Percentiles rank a stretch among this genome's conserved stretches.
phyloP scores from a whole-genome alignment of 2,113 vertebrate species.

The Epinephelus fuscoguttatus region DNA sequence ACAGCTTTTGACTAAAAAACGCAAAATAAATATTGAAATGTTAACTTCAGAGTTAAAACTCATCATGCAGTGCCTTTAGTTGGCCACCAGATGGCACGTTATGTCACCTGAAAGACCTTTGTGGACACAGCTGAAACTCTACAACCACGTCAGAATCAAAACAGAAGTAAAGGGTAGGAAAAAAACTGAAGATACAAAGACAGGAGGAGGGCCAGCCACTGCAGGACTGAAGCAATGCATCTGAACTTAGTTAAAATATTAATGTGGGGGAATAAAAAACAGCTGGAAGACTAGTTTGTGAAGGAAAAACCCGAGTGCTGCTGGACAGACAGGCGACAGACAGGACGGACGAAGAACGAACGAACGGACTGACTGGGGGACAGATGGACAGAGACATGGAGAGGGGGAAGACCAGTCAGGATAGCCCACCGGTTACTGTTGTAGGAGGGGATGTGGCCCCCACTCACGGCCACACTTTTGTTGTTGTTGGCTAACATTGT shows the following conservation, averaged over 20 bases:
- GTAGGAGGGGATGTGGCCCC: conserved; percentile 83
- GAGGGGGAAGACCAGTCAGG: conserved; percentile 74
- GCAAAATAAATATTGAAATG: no score
- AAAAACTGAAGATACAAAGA: not conserved
- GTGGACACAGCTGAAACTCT: not conserved
- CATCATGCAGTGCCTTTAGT: not conserved
- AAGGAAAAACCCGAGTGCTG: conserved; percentile 48
- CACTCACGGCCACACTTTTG: conserved; percentile 83
- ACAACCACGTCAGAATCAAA: conserved; percentile 4
- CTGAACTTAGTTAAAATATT: not conserved
- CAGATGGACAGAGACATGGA: conserved; percentile 75
- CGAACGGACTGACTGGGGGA: conserved; percentile 59
- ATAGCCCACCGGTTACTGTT: conserved; percentile 87
- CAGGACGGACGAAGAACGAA: conserved; percentile 57
- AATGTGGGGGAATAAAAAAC: not conserved
- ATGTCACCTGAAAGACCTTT: not conserved
- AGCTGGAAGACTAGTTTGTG: conserved; percentile 43
- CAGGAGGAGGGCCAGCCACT: conserved; percentile 9
- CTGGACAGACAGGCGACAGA: conserved; percentile 75
- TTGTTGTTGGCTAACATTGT: conserved; percentile 81
- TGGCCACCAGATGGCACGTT: conserved; percentile 46
- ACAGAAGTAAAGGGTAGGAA: not conserved
- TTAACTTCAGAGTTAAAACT: not conserved
- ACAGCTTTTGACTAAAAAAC: not conserved
- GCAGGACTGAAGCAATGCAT: conserved; percentile 46